Percentiles rank a stretch among this genome's conserved stretches.
Evolutionary conservation across 2,888 invertebrate genomes (phyloP).

Genomic region (Acleris literana): DNA sequence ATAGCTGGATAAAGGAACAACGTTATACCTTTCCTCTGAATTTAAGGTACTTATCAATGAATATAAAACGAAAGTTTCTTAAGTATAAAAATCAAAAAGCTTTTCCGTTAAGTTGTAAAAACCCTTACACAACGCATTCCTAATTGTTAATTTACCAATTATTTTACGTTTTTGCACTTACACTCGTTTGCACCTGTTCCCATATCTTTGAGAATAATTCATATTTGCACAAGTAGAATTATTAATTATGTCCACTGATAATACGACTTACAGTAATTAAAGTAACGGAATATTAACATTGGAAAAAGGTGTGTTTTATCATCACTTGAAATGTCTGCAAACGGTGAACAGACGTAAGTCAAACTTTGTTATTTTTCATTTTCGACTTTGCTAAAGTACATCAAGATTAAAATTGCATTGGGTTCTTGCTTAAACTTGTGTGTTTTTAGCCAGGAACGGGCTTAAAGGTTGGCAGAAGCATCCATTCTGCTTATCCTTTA

Average conservation of each 20-base stretch:
- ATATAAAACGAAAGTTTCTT: too few relatives aligned
- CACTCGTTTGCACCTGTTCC: constrained; percentile 32
- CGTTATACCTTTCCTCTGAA: too few relatives aligned
- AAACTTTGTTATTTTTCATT: not conserved
- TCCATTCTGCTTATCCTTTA: constrained; percentile 4
- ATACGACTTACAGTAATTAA: constrained; percentile 33
- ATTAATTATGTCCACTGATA: constrained; percentile 20
- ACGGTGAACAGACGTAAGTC: constrained; percentile 10
- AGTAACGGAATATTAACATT: constrained; percentile 30
- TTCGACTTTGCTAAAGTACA: not conserved
- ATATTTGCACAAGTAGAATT: constrained; percentile 21
- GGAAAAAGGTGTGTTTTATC: constrained; percentile 35
- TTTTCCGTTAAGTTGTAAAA: too few relatives aligned
- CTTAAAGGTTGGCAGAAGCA: constrained; percentile 6
- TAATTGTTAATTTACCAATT: constrained; percentile 14
- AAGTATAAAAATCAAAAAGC: too few relatives aligned
- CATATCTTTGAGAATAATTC: constrained; percentile 21
- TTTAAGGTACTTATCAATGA: too few relatives aligned
- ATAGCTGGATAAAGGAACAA: too few relatives aligned
- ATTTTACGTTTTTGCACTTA: constrained; percentile 21
- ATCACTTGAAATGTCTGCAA: constrained; percentile 16
- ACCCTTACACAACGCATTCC: not conserved
- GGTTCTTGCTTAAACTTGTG: not conserved
- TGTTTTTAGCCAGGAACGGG: not conserved
- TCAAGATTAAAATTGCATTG: not conserved